Evolutionary conservation across 2,888 invertebrate genomes (phyloP).

Genomic region (Drosophila lutescens): DNA sequence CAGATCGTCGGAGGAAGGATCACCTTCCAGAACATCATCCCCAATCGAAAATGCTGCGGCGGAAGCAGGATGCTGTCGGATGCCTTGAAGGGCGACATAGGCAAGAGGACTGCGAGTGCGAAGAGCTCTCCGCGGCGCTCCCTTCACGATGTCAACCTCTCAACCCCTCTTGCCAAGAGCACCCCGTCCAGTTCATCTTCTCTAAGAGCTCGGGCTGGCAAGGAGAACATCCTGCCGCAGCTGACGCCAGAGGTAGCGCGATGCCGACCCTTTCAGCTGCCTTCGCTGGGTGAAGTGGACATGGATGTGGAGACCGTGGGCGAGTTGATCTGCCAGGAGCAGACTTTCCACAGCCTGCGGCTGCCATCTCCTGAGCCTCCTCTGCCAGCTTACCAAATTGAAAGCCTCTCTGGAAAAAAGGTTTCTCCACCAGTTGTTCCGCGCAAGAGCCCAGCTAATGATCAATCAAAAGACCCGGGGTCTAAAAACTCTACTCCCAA

Average conservation of each 20-base stretch:
- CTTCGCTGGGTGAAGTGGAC: neutral
- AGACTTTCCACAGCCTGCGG: too few relatives aligned
- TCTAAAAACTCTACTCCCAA: constrained; percentile 26
- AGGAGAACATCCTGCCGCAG: constrained; percentile 48
- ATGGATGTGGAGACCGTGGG: neutral
- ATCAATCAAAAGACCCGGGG: neutral
- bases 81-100: constrained; percentile 5
- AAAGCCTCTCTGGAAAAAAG: neutral
- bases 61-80: constrained; percentile 23
- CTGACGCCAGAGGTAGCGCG: constrained; percentile 57
- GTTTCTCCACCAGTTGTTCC: neutral
- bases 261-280: neutral
- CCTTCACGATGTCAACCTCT: neutral
- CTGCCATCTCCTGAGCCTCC: neutral
- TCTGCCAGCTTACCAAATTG: neutral
- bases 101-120: neutral
- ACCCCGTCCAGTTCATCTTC: constrained; percentile 45
- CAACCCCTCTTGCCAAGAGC: constrained; percentile 57
- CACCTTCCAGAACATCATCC: constrained; percentile 74
- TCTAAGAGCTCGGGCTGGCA: constrained; percentile 5
- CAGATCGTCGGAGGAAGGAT: constrained; percentile 77
- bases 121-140: neutral
- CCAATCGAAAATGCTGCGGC: constrained; percentile 71
- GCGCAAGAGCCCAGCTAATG: neutral
- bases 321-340: neutral